phyloP scores from a whole-genome alignment of 2,113 vertebrate genomes.

The Atractosteus spatula region DNA sequence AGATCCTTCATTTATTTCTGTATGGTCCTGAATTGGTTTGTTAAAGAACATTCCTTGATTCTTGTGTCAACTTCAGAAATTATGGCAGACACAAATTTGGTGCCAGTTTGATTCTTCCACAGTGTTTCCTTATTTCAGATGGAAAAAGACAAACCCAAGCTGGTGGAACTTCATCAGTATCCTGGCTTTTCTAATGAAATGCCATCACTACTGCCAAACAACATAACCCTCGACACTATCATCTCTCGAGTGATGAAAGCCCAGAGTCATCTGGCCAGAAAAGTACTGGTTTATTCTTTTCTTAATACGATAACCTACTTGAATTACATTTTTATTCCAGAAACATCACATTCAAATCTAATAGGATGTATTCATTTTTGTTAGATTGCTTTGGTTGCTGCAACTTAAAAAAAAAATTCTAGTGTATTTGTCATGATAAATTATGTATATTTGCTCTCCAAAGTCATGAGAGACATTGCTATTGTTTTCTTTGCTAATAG shows the following conservation, averaged over 20 bases:
- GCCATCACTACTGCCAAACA: constrained; percentile 44
- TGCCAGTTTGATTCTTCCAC: background rate
- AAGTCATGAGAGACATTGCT: too few species aligned
- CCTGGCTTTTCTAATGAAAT: constrained; percentile 26
- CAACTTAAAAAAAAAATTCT: background rate
- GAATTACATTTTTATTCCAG: too few species aligned
- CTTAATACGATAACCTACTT: too few species aligned
- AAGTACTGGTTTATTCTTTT: constrained; percentile 23
- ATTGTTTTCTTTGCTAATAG: too few species aligned
- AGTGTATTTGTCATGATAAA: too few species aligned
- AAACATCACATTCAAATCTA: too few species aligned
- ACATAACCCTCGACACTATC: constrained; percentile 40
- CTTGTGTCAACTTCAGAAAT: background rate
- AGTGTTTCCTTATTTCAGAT: constrained; percentile 32
- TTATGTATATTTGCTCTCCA: too few species aligned
- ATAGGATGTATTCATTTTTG: too few species aligned
- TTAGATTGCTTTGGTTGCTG: background rate
- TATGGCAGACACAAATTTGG: too few species aligned
- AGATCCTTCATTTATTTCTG: too few species aligned
- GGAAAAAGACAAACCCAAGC: constrained; percentile 39
- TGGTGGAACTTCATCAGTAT: constrained; percentile 45
- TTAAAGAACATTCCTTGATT: background rate
- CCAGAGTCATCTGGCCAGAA: constrained; percentile 47
- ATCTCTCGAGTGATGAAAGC: constrained; percentile 44
- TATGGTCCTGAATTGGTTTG: too few species aligned